Evolutionary conservation across 2,888 invertebrate species (phyloP), one percentile per base, ranked within the genome.

Genomic region (Meiosimyza platycephala): DNA sequence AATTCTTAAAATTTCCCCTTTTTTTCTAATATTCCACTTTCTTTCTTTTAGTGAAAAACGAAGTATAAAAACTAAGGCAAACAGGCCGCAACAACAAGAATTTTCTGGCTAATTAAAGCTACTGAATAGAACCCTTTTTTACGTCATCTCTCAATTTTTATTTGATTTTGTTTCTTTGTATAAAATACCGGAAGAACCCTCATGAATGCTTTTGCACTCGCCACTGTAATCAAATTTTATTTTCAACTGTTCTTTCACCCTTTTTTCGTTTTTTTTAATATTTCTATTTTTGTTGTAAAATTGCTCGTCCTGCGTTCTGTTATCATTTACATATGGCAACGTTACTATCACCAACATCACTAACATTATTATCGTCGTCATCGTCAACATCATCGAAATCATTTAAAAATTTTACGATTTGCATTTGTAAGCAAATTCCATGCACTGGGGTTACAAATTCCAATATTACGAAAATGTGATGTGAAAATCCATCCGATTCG

Each of bases 71-170:
- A 57, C 57, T 22, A 15, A 57, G 28, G 28, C 18, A 57, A 57
- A 57, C 22, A 55, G 28, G 57, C 57, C 22, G 18, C 55, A 55
- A 11, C 55, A 59, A 28, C 28, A 51, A 50, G 51, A 51, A 64
- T 64, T 64, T 64, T 64, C 64, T 64, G 64, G 51, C 28, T 64
- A 64, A 64, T 64, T 64, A 64, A 40, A 64, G 64, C 50, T 64
- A n/a, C n/a, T 64, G 64, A 50, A 64, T 22, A 28, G 50, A 40
- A 40, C 40, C 40, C 40, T 40, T 40, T 40, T 40, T 40, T 40
- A 9, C 9, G 40, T 9, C 40, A 9, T 40, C 40, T 40, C 9
- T 40, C 40, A 40, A 9, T 9, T 40, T 40, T 40, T 40, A 40
- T 40, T 40, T 40, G 40, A 40, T 6, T 40, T 40, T n/a, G n/a